These are phyloP conservation scores for Trypoxylus dichotomus DNA, from an alignment of 1,140 invertebrate genomes.

Conservation along the genomic window DNA sequence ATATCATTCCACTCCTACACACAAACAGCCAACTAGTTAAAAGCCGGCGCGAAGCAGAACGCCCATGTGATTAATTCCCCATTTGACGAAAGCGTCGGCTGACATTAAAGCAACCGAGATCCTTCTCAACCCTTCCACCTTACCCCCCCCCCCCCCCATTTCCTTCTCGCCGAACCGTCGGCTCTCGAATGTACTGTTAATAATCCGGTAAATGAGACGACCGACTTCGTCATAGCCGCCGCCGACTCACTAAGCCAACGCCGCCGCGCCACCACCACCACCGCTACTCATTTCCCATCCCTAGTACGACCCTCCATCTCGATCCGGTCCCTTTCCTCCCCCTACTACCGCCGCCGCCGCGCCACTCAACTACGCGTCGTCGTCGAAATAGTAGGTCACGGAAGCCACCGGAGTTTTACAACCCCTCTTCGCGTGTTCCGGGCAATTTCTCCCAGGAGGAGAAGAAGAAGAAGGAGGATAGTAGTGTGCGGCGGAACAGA, in stretches of 20 bases:
- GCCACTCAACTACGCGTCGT: not conserved
- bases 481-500: not conserved
- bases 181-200: constrained; percentile 44
- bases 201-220: constrained; percentile 47
- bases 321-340: not conserved
- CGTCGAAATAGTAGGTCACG: constrained; percentile 41
- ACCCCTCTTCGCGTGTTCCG: constrained; percentile 45
- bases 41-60: not conserved
- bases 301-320: not conserved
- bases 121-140: not conserved
- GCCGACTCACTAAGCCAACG: not conserved
- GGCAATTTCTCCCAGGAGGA: constrained; percentile 43
- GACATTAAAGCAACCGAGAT: constrained; percentile 20
- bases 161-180: not conserved
- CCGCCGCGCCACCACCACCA: not conserved
- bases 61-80: not conserved
- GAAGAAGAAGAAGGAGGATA: not conserved
- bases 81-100: not conserved
- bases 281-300: not conserved
- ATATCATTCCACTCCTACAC: not conserved
- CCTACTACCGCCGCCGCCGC: not conserved
- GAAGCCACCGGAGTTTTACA: constrained; percentile 42
- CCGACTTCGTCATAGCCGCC: constrained; percentile 24
- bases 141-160: not conserved
- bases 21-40: not conserved